phyloP scores from a whole-genome alignment of 2,888 invertebrate genomes.

The Atethmia centrago region DNA sequence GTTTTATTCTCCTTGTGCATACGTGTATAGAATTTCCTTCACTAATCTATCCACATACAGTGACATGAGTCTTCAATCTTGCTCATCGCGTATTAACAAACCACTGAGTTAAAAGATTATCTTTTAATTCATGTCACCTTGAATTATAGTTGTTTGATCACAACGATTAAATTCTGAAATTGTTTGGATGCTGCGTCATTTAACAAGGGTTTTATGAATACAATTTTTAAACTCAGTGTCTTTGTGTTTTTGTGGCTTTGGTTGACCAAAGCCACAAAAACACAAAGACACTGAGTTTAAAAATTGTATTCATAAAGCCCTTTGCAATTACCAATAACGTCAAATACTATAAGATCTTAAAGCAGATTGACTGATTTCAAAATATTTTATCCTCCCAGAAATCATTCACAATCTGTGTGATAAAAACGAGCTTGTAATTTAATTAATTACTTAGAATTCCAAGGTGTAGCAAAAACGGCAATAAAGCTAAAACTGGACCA shows the following conservation, averaged over 20 bases:
- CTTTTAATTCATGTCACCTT: slow-evolving; percentile 35
- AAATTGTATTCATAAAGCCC: too few relatives aligned
- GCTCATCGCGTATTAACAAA: slow-evolving; percentile 17
- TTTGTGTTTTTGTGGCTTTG: neutral
- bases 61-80: slow-evolving; percentile 11
- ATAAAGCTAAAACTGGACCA: slow-evolving; percentile 29
- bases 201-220: slow-evolving; percentile 6
- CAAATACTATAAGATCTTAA: neutral
- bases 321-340: too few relatives aligned
- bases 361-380: neutral
- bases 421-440: slow-evolving; percentile 9
- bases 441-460: slow-evolving; percentile 9
- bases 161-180: slow-evolving; percentile 21
- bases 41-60: slow-evolving; percentile 21
- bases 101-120: slow-evolving; percentile 33
- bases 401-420: neutral
- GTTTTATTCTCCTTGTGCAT: neutral
- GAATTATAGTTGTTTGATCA: slow-evolving; percentile 31
- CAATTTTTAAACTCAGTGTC: neutral
- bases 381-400: neutral
- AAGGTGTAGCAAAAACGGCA: neutral
- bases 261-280: neutral
- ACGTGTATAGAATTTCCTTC: slow-evolving; percentile 40
- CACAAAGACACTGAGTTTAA: too few relatives aligned
- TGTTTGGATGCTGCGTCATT: neutral